Conservation (phyloP, 1,140 invertebrate genomes). For the Drosophila aff. region DNA sequence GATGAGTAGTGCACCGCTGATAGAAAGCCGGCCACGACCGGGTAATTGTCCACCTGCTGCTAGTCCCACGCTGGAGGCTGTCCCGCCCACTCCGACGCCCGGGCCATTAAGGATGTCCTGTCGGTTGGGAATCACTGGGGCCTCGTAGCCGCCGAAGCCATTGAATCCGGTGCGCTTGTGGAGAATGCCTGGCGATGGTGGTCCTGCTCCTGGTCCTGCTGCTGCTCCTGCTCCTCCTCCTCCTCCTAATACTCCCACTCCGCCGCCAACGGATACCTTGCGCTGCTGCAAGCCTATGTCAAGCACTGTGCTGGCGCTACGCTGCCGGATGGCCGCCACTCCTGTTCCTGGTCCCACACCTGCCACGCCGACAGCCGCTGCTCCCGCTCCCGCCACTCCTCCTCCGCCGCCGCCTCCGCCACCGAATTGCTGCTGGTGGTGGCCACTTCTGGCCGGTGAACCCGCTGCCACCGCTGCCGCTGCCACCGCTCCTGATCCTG, state of each 20-base stretch:
- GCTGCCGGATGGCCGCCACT: conserved; percentile 54
- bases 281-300: conserved; percentile 61
- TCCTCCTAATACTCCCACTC: conserved; percentile 13
- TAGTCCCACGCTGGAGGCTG: conserved; percentile 29
- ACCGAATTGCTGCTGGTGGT: conserved; percentile 51
- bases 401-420: conserved; percentile 43
- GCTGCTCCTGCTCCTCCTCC: not conserved
- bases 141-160: conserved; percentile 40
- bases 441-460: conserved; percentile 75
- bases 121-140: conserved; percentile 23
- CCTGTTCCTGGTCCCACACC: conserved; percentile 32
- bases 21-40: conserved; percentile 33
- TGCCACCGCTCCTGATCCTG: conserved; percentile 40
- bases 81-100: conserved; percentile 5
- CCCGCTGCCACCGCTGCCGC: conserved; percentile 68
- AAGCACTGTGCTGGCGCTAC: conserved; percentile 72
- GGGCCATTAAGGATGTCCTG: conserved; percentile 40
- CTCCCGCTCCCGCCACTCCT: conserved; percentile 37
- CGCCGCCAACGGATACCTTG: conserved; percentile 52
- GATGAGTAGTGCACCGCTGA: conserved; percentile 54
- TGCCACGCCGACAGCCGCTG: conserved; percentile 43
- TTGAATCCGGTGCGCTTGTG: conserved; percentile 28
- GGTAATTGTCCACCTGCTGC: conserved; percentile 9
- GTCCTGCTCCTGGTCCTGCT: conserved; percentile 1
- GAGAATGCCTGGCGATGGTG: conserved; percentile 26